A percentile compares a stretch with the other conserved stretches of the same genome.
phyloP scores from a whole-genome alignment of 1,140 invertebrate genomes.

The Lysiphlebus fabarum region DNA sequence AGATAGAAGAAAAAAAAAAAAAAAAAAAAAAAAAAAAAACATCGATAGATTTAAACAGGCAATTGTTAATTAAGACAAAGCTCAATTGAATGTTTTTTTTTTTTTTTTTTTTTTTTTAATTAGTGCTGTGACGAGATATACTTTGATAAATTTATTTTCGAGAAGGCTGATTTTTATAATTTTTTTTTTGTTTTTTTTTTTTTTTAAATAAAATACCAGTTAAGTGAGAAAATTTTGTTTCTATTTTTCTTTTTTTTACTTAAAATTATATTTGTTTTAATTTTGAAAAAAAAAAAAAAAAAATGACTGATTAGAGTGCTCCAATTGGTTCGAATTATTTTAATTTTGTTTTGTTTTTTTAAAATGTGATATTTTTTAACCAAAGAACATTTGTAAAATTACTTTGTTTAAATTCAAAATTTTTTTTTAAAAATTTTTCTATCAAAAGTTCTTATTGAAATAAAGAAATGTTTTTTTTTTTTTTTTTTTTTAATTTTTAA shows the following conservation, averaged over 20 bases:
- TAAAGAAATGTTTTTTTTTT: too few species aligned
- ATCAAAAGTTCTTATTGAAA: too few species aligned
- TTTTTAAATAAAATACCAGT: slow-evolving; percentile 47
- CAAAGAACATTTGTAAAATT: slow-evolving; percentile 53
- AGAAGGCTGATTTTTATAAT: slow-evolving; percentile 55
- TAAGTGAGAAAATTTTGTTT: slow-evolving; percentile 31
- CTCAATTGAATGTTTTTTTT: slow-evolving; percentile 29
- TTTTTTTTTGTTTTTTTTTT: slow-evolving; percentile 44
- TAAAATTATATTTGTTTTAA: slow-evolving; percentile 21
- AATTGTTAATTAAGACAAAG: slow-evolving; percentile 22
- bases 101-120: slow-evolving; percentile 38
- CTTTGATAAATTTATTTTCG: slow-evolving; percentile 50
- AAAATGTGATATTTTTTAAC: slow-evolving; percentile 56
- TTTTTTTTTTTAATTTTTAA: not conserved
- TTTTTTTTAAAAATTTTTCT: too few species aligned
- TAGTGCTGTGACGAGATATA: slow-evolving; percentile 50
- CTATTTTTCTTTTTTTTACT: slow-evolving; percentile 33
- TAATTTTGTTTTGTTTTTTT: slow-evolving; percentile 38
- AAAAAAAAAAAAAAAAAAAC: not conserved
- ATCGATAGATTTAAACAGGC: too few species aligned
- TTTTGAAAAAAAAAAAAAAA: slow-evolving; percentile 31
- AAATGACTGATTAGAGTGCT: slow-evolving; percentile 49
- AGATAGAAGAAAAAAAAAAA: not conserved
- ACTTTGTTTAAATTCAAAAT: slow-evolving; percentile 30
- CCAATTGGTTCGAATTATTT: slow-evolving; percentile 41